Percentiles rank a stretch among this genome's conserved stretches.
These are phyloP conservation scores for Solenopsis fugax DNA, from an alignment of 1,140 invertebrate species.

Conservation along the genomic window DNA sequence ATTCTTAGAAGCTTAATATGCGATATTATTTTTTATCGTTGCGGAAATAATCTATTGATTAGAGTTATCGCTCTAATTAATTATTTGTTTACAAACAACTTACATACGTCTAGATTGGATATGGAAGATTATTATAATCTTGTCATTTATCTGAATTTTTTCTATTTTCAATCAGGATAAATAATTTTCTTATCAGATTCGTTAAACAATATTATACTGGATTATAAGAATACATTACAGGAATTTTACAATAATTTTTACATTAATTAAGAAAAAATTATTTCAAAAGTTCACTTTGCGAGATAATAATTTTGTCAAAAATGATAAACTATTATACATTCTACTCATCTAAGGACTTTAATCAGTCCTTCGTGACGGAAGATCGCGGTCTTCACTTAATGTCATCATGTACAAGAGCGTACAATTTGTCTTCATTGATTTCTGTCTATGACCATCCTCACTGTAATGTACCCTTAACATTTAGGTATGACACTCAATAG, in stretches of 20 bases:
- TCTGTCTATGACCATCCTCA: too few relatives aligned
- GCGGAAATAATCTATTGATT: not conserved
- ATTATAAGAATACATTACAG: not conserved
- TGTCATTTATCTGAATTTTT: not conserved
- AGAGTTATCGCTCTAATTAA: not conserved
- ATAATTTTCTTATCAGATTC: not conserved
- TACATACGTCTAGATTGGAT: slow-evolving; percentile 1
- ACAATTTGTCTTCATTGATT: too few relatives aligned
- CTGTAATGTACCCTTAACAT: too few relatives aligned
- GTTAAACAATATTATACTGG: not conserved
- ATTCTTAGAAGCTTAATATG: not conserved
- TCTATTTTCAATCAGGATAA: not conserved
- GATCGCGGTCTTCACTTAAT: too few relatives aligned
- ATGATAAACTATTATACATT: not conserved
- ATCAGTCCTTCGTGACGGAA: not conserved
- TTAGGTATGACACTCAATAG: too few relatives aligned
- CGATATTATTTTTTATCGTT: not conserved
- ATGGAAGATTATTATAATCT: not conserved
- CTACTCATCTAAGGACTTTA: slow-evolving; percentile 20
- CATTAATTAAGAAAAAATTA: slow-evolving; percentile 3
- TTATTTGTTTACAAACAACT: slow-evolving; percentile 7
- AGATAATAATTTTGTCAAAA: slow-evolving; percentile 8
- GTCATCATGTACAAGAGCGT: too few relatives aligned
- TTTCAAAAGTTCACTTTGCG: not conserved
- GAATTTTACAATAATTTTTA: not conserved